Evolutionary conservation across 2,113 vertebrate species (phyloP).

Genomic region (Ornithorhynchus anatinus): DNA sequence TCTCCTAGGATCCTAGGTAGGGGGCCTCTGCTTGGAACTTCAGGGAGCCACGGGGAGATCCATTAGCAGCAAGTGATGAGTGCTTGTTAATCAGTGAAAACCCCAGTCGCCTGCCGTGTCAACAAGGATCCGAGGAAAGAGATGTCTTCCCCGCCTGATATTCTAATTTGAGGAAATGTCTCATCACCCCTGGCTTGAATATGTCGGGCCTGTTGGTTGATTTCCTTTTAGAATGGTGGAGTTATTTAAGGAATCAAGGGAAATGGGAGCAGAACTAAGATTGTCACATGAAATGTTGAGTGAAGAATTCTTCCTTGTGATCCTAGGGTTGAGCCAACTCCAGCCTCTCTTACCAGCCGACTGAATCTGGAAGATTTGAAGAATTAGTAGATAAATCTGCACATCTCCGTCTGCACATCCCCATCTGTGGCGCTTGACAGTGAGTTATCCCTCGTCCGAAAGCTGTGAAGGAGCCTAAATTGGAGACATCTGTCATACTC

Average conservation of each 20-base stretch:
- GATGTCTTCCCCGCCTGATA: background rate
- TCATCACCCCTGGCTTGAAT: conserved; percentile 19
- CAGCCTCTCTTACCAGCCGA: background rate
- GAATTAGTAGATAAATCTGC: conserved; percentile 34
- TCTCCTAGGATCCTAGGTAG: conserved; percentile 70
- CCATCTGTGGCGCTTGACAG: no score
- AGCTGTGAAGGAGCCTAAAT: conserved; percentile 42
- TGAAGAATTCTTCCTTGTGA: background rate
- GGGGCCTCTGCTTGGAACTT: conserved; percentile 63
- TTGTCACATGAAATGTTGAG: background rate
- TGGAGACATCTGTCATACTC: conserved; percentile 28
- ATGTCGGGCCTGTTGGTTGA: conserved; percentile 7
- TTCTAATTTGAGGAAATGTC: conserved; percentile 13
- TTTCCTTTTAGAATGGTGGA: conserved; percentile 15
- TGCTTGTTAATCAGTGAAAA: conserved; percentile 67
- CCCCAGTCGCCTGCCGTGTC: conserved; percentile 39
- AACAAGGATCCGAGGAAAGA: conserved; percentile 1
- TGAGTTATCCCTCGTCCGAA: conserved; percentile 13
- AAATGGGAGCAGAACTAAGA: conserved; percentile 11
- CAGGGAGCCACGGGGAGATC: conserved; percentile 65
- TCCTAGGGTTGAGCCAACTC: background rate
- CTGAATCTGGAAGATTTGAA: conserved; percentile 21
- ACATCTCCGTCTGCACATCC: conserved; percentile 26
- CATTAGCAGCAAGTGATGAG: conserved; percentile 66
- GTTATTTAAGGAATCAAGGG: background rate